These are phyloP conservation scores for Gymnothorax javanicus DNA, from an alignment of 2,797 vertebrate genomes.

Conservation along the genomic window DNA sequence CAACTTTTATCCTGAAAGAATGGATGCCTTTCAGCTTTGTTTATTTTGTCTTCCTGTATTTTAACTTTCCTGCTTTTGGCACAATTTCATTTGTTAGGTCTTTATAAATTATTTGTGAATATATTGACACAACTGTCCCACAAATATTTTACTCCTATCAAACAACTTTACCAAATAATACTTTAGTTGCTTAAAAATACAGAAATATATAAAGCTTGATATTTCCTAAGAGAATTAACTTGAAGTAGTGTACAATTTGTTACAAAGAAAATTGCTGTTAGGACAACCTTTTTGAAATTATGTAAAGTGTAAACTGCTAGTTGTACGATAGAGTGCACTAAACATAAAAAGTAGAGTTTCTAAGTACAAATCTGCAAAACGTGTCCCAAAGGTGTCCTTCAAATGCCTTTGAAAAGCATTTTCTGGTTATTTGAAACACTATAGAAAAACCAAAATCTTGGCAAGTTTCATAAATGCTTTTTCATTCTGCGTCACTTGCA, in stretches of 20 bases:
- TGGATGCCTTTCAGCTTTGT: slow-evolving; percentile 64
- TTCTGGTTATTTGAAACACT: neutral
- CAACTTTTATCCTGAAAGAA: slow-evolving; percentile 66
- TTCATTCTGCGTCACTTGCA: too few relatives aligned
- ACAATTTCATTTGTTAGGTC: slow-evolving; percentile 41
- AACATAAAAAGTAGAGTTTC: neutral
- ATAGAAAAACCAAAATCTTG: neutral
- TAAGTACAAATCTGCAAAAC: too few relatives aligned
- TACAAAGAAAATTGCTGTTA: neutral
- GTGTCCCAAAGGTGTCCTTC: neutral
- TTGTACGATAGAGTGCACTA: neutral
- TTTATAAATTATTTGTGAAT: neutral
- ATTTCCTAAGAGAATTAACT: neutral
- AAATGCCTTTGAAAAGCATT: neutral
- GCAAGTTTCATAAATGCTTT: neutral
- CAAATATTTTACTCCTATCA: neutral
- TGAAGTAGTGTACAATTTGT: neutral
- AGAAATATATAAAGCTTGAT: neutral
- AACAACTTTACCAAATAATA: slow-evolving; percentile 5
- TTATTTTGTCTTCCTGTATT: slow-evolving; percentile 65
- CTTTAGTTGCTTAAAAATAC: neutral
- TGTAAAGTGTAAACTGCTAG: too few relatives aligned
- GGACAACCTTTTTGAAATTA: neutral
- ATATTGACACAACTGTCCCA: neutral
- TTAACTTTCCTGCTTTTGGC: slow-evolving; percentile 62